Percentiles rank a stretch among this genome's conserved stretches.
Conservation (phyloP, 1,140 invertebrate species). For the Vanessa tameamea region DNA sequence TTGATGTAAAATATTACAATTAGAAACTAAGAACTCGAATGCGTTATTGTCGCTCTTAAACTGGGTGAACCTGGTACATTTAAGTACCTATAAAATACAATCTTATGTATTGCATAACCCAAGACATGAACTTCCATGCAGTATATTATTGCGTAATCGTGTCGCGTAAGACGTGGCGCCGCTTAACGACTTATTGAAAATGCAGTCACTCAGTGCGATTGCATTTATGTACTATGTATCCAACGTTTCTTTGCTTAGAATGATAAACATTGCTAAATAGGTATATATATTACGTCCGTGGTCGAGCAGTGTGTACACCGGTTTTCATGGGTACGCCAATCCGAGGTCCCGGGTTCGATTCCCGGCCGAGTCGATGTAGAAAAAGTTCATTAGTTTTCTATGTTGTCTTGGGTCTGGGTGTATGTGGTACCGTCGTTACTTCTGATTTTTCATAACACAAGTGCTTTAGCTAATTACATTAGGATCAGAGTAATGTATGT, state of each 20-base stretch:
- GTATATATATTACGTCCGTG: too few relatives aligned
- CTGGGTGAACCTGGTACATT: not conserved
- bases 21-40: not conserved
- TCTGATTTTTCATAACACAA: too few relatives aligned
- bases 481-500: too few relatives aligned
- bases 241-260: slow-evolving; percentile 13
- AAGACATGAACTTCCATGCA: slow-evolving; percentile 19
- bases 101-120: slow-evolving; percentile 16
- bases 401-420: too few relatives aligned
- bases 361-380: too few relatives aligned
- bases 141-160: slow-evolving; percentile 34
- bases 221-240: slow-evolving; percentile 17
- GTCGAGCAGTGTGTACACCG: too few relatives aligned
- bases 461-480: too few relatives aligned
- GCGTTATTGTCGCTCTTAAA: not conserved
- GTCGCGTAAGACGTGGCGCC: slow-evolving; percentile 38
- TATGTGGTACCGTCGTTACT: too few relatives aligned
- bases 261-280: not conserved
- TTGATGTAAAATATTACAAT: too few relatives aligned
- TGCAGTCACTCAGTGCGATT: slow-evolving; percentile 25
- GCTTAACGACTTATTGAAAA: slow-evolving; percentile 30
- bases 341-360: too few relatives aligned
- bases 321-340: too few relatives aligned
- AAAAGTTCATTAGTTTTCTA: too few relatives aligned
- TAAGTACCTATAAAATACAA: not conserved